Conservation (phyloP, 2,888 invertebrate species). For the Drosophila percnosoma region DNA sequence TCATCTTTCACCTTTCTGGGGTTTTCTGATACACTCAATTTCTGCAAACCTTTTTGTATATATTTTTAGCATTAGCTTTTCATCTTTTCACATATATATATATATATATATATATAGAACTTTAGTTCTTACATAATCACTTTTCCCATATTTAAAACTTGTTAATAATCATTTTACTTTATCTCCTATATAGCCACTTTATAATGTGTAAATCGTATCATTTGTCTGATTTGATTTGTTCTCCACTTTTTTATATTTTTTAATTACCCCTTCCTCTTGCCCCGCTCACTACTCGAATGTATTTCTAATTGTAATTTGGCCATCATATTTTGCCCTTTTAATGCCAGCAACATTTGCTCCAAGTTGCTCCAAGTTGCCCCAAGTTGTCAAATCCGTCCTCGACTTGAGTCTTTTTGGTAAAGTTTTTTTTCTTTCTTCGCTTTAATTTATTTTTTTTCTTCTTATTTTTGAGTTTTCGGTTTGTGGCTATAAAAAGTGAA, state of each 20-base stretch:
- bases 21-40: background rate
- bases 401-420: slow-evolving; percentile 10
- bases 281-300: background rate
- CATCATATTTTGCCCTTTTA: slow-evolving; percentile 2
- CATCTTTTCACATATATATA: background rate
- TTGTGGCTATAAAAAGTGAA: slow-evolving; percentile 66
- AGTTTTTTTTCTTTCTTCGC: slow-evolving; percentile 28
- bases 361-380: background rate
- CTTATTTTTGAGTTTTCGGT: slow-evolving; percentile 8
- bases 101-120: background rate
- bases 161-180: background rate
- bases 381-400: slow-evolving; percentile 16
- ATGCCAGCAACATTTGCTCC: slow-evolving; percentile 5
- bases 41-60: background rate
- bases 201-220: background rate
- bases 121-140: background rate
- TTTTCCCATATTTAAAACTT: background rate
- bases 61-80: background rate
- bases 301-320: background rate
- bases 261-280: background rate
- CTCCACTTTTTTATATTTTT: background rate
- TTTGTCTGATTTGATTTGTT: background rate
- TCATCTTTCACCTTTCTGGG: background rate
- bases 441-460: slow-evolving; percentile 18
- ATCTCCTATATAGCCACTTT: background rate